Conservation (phyloP, 2,113 vertebrate genomes). For the Callipepla californica region DNA sequence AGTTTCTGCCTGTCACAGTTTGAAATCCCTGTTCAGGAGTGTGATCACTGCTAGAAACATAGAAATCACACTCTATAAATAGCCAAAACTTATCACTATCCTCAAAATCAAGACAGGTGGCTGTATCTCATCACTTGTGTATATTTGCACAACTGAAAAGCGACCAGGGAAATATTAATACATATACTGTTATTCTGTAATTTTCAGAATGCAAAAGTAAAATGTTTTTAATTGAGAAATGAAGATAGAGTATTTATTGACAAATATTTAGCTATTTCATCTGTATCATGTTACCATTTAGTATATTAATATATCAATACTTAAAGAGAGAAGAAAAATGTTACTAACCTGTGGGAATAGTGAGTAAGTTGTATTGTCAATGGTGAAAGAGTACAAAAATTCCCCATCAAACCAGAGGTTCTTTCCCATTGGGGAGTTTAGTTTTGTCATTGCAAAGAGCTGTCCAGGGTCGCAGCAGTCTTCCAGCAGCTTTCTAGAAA, state of each 20-base stretch:
- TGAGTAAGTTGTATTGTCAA: conserved; percentile 90
- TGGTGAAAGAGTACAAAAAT: conserved; percentile 90
- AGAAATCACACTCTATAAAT: background rate
- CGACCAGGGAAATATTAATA: background rate
- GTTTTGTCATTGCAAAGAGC: conserved; percentile 93
- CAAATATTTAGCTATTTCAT: background rate
- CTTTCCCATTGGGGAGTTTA: conserved; percentile 92
- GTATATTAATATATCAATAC: background rate
- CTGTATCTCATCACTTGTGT: background rate
- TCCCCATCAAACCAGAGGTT: conserved; percentile 97
- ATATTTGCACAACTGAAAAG: background rate
- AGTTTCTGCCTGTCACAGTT: background rate
- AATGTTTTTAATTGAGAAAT: background rate
- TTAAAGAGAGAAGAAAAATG: background rate
- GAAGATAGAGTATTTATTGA: background rate
- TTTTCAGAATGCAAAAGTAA: background rate
- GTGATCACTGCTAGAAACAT: background rate
- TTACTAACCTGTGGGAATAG: conserved; percentile 91
- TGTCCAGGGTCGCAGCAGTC: conserved; percentile 89
- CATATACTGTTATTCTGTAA: background rate
- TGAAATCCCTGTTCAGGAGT: background rate
- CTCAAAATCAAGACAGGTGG: background rate
- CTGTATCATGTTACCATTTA: background rate
- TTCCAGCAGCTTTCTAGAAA: conserved; percentile 87
- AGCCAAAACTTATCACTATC: background rate